Evolutionary conservation across 37 sponge, comb jelly and placozoan genomes (phyloP), one percentile per base, ranked within the genome.

Genomic region (Mnemiopsis leidyi): DNA sequence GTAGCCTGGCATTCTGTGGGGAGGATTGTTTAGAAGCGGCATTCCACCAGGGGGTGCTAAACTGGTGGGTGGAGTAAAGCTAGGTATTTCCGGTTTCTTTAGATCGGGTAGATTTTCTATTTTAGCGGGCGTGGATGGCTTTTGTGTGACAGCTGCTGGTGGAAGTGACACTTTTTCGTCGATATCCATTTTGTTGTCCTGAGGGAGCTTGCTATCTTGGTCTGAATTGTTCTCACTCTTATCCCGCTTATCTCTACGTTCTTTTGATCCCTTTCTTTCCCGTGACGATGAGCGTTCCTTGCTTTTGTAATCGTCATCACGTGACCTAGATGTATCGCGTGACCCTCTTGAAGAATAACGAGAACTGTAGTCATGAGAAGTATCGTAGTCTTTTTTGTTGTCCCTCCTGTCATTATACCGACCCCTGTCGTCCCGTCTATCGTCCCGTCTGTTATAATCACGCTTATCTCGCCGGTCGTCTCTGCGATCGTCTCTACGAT

Each of bases 311-410:
- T 32, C 32, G 39, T 85, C 90, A 39, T 85, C 90, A 36, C 82
- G 82, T 82, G 82, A 82, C 36, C 82, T 82, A 13, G 90, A 85
- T 1, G 20, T 85, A 29, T 85, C 90, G 23, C 90, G 90, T 39
- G 61, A 85, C 0, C 90, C 61, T 31, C 79, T 26, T 28, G 79
- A 34, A 48, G 61, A 48, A 21, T 39, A 38, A n/a, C 90, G 90
- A 3, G 90, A 85, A 28, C 36, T 32, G 61, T 85, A 77, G 2
- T 40, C 90, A 7, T 38, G 31, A 3, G 82, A 23, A 85, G 24
- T 85, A 40, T 85, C 90, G 36, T 77, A 77, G 79, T 77, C 61
- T 37, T 39, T 85, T 61, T 40, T 85, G 26, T 85, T 9, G 48
- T 85, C 90, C 48, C 90, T 38, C 3, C 90, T 13, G 61, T 33